Base-by-base conservation (phyloP, 1,140 invertebrate species). In the Drosophila setifemur region DNA sequence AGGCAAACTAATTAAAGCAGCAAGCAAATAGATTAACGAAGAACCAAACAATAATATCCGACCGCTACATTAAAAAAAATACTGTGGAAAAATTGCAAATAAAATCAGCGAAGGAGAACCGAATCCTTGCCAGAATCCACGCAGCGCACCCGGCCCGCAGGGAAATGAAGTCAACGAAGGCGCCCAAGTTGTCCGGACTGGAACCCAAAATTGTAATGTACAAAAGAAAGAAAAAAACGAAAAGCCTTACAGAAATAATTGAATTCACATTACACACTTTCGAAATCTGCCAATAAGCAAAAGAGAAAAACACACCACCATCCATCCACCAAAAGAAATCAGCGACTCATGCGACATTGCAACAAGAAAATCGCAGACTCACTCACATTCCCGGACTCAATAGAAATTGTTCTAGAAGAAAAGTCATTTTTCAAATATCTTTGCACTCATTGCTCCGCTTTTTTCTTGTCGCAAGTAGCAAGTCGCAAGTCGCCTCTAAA, bases 191-290 rank as follows among this genome's bases (percentile, higher is more conserved):
- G n/a, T 44, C 77, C 40, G 77, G 43, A 68, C 66, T 86, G 79
- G 79, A 85, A 42, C 75, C 81, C 8, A 85, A 85, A 85, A 85
- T 85, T 85, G 79, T 85, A 85, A 85, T 86, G 79, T 85, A 85
- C 81, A 73, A 71, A 60, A 35, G 33, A 47, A 16, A 68, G 49
- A 26, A 57, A 26, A 77, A 21, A 61, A 35, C 55, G 37, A 35
- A 35, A 39, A 33, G 28, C 57, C 57, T 57, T 57, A 9, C 26
- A 53, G n/a, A 42, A 57, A 47, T 61, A 69, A 60, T 61, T 69
- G 64, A 47, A 68, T 45, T 33, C 64, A 67, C 23, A 68, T 48
- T 42, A 31, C 25, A 70, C 49, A 48, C 33, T 40, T 52, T 53
- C 14, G n/a, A 53, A 29, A 6, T 28, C 40, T 26, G n/a, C 21